Conservation (phyloP, 2,797 vertebrate species). For the Acipenser ruthenus region DNA sequence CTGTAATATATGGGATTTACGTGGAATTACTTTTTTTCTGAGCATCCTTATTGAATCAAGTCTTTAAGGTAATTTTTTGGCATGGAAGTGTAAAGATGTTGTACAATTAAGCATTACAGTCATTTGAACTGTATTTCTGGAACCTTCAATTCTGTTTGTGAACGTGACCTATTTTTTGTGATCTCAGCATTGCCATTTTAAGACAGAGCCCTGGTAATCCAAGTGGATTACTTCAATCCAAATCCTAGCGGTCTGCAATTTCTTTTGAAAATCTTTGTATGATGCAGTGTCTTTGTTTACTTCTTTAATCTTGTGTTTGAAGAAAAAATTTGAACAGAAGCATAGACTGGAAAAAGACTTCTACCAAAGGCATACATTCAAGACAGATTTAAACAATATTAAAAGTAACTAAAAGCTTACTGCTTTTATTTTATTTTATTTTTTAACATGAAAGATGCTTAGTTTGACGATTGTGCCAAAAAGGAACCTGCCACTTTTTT, state of each 20-base stretch:
- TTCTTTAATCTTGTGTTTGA: constrained; percentile 30
- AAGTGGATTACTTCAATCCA: constrained; percentile 68
- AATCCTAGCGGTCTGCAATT: constrained; percentile 59
- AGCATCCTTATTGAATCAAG: constrained; percentile 35
- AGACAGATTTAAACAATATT: too few relatives aligned
- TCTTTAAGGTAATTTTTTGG: constrained; percentile 34
- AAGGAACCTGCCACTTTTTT: too few relatives aligned
- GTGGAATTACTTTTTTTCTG: constrained; percentile 31
- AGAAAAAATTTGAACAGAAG: not conserved
- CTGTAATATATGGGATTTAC: constrained; percentile 34
- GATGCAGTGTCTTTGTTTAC: constrained; percentile 46
- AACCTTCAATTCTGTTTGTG: constrained; percentile 23
- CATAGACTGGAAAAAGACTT: not conserved
- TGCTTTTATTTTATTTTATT: too few relatives aligned
- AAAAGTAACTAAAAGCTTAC: too few relatives aligned
- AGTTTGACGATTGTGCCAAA: too few relatives aligned
- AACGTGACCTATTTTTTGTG: constrained; percentile 56
- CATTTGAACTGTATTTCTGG: constrained; percentile 16
- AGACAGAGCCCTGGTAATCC: constrained; percentile 58
- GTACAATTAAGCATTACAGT: constrained; percentile 26
- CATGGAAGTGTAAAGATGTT: constrained; percentile 20
- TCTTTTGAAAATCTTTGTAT: constrained; percentile 51
- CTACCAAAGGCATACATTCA: too few relatives aligned
- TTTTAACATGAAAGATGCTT: too few relatives aligned
- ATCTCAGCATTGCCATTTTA: constrained; percentile 52